These are phyloP conservation scores for Margarornis squamiger DNA, from an alignment of 2,797 vertebrate genomes.

Conservation along the genomic window DNA sequence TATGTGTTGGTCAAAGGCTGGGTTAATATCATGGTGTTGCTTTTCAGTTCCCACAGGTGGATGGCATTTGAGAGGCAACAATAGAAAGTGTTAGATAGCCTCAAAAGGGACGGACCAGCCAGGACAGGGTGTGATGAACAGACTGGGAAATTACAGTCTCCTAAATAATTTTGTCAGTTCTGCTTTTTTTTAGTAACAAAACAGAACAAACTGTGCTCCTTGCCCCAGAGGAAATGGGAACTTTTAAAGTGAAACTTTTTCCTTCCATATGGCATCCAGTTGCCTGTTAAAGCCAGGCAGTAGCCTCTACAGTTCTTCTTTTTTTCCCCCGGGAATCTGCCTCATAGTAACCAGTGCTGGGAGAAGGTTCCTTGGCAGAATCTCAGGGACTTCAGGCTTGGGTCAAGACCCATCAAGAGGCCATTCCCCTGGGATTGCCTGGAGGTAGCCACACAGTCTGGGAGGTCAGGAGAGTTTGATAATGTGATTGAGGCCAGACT, in stretches of 20 bases:
- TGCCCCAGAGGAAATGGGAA: background rate
- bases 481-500: background rate
- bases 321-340: background rate
- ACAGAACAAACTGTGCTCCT: conserved; percentile 7
- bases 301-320: background rate
- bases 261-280: background rate
- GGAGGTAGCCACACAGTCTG: background rate
- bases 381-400: background rate
- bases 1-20: background rate
- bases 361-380: background rate
- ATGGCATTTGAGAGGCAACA: background rate
- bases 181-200: background rate
- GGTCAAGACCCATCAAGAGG: background rate
- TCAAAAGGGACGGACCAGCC: background rate
- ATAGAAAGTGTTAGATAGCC: background rate
- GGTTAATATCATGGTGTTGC: background rate
- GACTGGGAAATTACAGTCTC: background rate
- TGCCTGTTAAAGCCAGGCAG: background rate
- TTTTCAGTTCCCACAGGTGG: background rate
- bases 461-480: background rate
- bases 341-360: background rate
- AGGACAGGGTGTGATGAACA: background rate
- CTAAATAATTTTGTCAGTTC: background rate
- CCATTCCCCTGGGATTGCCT: background rate
- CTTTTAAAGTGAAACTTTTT: background rate